phyloP scores from a whole-genome alignment of 2,888 invertebrate genomes.

The Odiellus spinosus region DNA sequence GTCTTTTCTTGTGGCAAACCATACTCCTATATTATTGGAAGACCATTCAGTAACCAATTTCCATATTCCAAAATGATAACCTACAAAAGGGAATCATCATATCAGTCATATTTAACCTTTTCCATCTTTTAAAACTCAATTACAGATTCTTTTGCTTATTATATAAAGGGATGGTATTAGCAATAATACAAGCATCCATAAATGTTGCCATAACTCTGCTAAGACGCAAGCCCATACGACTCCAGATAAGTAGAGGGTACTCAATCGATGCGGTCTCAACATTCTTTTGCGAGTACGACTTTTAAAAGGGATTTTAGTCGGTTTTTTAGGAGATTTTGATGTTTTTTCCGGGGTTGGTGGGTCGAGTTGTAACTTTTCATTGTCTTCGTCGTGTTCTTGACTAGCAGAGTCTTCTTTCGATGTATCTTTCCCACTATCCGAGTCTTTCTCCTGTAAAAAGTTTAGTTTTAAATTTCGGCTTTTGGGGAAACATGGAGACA shows the following conservation, averaged over 20 bases:
- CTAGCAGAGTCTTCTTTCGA: too few relatives aligned
- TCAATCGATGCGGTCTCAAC: slow-evolving; percentile 17
- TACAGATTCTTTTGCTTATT: slow-evolving; percentile 39
- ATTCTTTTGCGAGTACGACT: slow-evolving; percentile 3
- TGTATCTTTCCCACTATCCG: not conserved
- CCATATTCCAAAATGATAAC: slow-evolving; percentile 24
- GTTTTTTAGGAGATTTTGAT: not conserved
- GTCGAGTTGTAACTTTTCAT: slow-evolving; percentile 16
- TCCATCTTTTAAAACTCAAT: too few relatives aligned
- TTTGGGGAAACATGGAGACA: not conserved
- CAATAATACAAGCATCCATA: slow-evolving; percentile 61
- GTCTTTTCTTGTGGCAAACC: slow-evolving; percentile 48
- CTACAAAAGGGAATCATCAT: too few relatives aligned
- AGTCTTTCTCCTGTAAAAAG: not conserved
- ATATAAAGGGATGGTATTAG: slow-evolving; percentile 60
- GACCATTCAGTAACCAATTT: slow-evolving; percentile 23
- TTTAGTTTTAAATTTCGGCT: not conserved
- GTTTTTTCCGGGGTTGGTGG: slow-evolving; percentile 12
- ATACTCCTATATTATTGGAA: slow-evolving; percentile 25
- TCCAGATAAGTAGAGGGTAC: slow-evolving; percentile 29
- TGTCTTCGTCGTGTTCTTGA: not conserved
- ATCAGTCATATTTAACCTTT: too few relatives aligned
- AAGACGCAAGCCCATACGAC: slow-evolving; percentile 63
- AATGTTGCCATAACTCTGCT: slow-evolving; percentile 70
- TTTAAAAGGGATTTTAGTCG: not conserved